These are phyloP conservation scores for Panzeria rudis DNA, from an alignment of 2,888 invertebrate species.

Conservation along the genomic window DNA sequence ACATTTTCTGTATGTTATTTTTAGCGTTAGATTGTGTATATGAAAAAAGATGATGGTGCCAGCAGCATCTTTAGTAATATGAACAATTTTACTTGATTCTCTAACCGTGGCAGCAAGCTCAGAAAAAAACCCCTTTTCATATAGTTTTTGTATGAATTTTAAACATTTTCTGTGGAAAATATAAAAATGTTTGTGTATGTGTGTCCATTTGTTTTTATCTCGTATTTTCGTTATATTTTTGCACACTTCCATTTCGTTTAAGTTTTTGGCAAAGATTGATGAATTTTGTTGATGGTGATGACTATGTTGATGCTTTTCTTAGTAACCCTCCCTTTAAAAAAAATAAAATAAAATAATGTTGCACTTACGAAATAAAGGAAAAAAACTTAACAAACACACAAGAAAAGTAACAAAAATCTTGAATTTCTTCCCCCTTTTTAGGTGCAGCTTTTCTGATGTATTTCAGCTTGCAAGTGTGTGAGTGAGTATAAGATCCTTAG, in stretches of 20 bases:
- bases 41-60: slow-evolving; percentile 64
- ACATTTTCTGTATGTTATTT: slow-evolving; percentile 16
- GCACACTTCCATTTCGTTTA: slow-evolving; percentile 74
- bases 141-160: slow-evolving; percentile 62
- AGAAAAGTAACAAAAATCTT: slow-evolving; percentile 57
- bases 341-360: slow-evolving; percentile 51
- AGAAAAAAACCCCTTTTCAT: slow-evolving; percentile 42
- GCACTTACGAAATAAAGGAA: slow-evolving; percentile 58
- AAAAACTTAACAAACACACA: slow-evolving; percentile 1
- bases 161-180: slow-evolving; percentile 43
- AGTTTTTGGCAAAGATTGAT: slow-evolving; percentile 83
- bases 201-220: slow-evolving; percentile 38
- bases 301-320: slow-evolving; percentile 68
- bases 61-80: slow-evolving; percentile 67
- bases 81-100: slow-evolving; percentile 54
- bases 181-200: slow-evolving; percentile 3
- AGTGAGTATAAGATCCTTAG: slow-evolving; percentile 52
- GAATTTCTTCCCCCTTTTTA: slow-evolving; percentile 41
- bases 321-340: slow-evolving; percentile 45
- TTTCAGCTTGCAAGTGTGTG: slow-evolving; percentile 3
- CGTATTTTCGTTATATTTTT: slow-evolving; percentile 52
- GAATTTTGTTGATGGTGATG: slow-evolving; percentile 80
- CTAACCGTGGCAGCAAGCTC: slow-evolving; percentile 37
- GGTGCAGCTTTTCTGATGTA: slow-evolving; percentile 1
- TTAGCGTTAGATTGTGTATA: slow-evolving; percentile 49